A percentile compares a stretch with the other conserved stretches of the same genome.
Conservation (phyloP, 2,888 invertebrate genomes). For the Seira ritae region DNA sequence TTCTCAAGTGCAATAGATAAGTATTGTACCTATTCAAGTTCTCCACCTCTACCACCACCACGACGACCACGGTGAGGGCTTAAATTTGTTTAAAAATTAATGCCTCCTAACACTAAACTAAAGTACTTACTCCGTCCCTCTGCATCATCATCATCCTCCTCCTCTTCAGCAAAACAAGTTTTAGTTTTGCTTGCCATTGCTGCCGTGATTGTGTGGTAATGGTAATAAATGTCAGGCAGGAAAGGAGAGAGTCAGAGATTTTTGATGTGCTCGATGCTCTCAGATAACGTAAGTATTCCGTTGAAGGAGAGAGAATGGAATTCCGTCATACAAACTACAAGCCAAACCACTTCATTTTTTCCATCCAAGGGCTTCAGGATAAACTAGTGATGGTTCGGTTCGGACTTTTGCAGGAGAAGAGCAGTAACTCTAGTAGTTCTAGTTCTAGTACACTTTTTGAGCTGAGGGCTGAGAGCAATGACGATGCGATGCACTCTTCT, state of each 20-base stretch:
- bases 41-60: no score
- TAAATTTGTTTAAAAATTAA: background rate
- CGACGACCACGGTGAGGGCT: no score
- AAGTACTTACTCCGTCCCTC: background rate
- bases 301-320: background rate
- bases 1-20: no score
- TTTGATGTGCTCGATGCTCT: background rate
- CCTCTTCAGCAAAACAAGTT: background rate
- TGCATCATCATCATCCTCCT: background rate
- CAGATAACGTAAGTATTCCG: background rate
- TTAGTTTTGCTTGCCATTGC: background rate
- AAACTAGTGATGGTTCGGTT: slow-evolving; percentile 1
- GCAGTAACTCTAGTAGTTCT: background rate
- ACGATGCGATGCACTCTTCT: background rate
- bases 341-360: slow-evolving; percentile 4
- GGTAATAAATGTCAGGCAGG: background rate
- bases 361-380: background rate
- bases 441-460: no score
- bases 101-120: background rate
- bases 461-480: no score
- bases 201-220: slow-evolving; percentile 11
- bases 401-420: background rate
- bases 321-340: background rate
- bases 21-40: no score
- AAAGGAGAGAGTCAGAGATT: background rate